phyloP scores from a whole-genome alignment of 2,888 invertebrate genomes.

The Clusia tigrina region DNA sequence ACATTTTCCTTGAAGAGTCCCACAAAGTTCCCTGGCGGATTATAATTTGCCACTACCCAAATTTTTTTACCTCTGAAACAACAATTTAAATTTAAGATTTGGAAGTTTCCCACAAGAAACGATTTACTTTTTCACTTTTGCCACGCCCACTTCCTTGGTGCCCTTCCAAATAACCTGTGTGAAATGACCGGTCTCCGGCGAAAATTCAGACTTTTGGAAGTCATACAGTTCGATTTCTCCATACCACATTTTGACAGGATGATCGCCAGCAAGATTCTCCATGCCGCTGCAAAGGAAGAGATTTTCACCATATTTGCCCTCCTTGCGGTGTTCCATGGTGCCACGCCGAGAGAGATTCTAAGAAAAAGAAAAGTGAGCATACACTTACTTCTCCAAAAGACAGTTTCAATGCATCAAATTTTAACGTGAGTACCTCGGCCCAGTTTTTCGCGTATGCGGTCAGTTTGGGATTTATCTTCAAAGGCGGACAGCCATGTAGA shows the following conservation, averaged over 20 bases:
- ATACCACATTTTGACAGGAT: conserved; percentile 71
- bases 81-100: background rate
- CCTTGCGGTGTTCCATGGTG: conserved; percentile 76
- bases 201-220: conserved; percentile 72
- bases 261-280: conserved; percentile 65
- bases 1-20: conserved; percentile 80
- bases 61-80: conserved; percentile 68
- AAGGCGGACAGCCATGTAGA: conserved; percentile 74
- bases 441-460: conserved; percentile 76
- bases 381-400: background rate
- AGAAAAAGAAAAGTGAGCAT: background rate
- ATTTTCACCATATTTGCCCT: conserved; percentile 84
- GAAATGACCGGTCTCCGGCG: conserved; percentile 79
- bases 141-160: conserved; percentile 78
- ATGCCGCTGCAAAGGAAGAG: conserved; percentile 78
- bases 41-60: conserved; percentile 86
- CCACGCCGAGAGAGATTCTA: conserved; percentile 64
- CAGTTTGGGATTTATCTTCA: conserved; percentile 72
- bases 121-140: conserved; percentile 65
- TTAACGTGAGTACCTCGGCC: conserved; percentile 68
- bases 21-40: conserved; percentile 87
- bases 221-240: conserved; percentile 75
- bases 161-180: conserved; percentile 87
- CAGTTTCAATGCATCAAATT: background rate
- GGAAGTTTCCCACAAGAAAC: background rate